These are phyloP conservation scores for Megalonaias nervosa DNA, from an alignment of 1,140 invertebrate species.

Conservation along the genomic window DNA sequence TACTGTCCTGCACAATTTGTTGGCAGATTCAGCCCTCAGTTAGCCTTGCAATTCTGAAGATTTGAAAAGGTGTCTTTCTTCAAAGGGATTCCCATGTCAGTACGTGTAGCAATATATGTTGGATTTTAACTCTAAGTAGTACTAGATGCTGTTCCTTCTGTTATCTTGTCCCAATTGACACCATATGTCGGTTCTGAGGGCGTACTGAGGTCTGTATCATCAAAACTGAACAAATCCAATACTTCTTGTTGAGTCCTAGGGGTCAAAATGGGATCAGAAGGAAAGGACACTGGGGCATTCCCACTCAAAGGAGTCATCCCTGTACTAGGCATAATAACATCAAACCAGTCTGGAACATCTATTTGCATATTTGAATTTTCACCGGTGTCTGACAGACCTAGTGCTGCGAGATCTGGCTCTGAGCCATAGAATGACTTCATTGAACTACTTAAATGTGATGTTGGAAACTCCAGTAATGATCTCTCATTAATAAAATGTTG, in stretches of 20 bases:
- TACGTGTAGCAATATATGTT: too few relatives aligned
- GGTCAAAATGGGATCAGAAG: conserved; percentile 78
- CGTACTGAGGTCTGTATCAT: conserved; percentile 79
- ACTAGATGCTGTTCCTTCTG: conserved; percentile 39
- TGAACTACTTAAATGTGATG: conserved; percentile 11
- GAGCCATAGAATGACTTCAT: conserved; percentile 42
- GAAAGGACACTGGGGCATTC: conserved; percentile 60
- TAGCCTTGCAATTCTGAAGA: too few relatives aligned
- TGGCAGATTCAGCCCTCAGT: too few relatives aligned
- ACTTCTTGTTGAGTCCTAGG: conserved; percentile 77
- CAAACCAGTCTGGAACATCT: conserved; percentile 82
- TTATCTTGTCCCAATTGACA: conserved; percentile 64
- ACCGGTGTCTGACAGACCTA: conserved; percentile 52
- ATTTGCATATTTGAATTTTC: conserved; percentile 76
- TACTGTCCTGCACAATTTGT: too few relatives aligned
- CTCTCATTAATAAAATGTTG: conserved; percentile 14
- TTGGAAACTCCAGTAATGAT: conserved; percentile 18
- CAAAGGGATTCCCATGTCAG: too few relatives aligned
- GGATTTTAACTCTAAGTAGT: too few relatives aligned
- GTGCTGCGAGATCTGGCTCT: conserved; percentile 51
- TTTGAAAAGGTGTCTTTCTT: too few relatives aligned
- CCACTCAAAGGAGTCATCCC: conserved; percentile 61
- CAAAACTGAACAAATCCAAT: conserved; percentile 81
- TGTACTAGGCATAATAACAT: conserved; percentile 76
- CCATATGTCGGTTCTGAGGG: conserved; percentile 73